A percentile compares a stretch with the other conserved stretches of the same genome.
Evolutionary conservation across 2,113 vertebrate genomes (phyloP).

Genomic region (Takifugu flavidus): DNA sequence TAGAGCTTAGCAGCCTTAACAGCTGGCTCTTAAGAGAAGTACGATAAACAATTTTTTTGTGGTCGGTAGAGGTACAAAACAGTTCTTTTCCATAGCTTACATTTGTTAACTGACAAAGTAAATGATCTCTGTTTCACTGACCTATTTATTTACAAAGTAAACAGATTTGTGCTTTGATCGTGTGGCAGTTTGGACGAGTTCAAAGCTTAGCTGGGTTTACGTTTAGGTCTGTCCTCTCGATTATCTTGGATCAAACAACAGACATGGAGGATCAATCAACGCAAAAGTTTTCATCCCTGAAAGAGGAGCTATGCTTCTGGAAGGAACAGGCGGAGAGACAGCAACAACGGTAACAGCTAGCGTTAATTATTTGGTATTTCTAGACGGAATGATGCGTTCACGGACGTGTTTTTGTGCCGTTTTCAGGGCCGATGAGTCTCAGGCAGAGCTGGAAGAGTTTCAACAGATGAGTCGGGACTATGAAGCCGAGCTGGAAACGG

Average conservation of each 20-base stretch:
- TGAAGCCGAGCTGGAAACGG: constrained; percentile 90
- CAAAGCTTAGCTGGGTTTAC: background rate
- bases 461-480: constrained; percentile 96
- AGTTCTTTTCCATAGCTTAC: background rate
- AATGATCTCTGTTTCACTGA: no score
- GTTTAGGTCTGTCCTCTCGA: background rate
- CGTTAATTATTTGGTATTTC: background rate
- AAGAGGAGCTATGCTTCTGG: constrained; percentile 89
- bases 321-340: constrained; percentile 84
- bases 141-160: no score
- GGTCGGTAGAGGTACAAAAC: background rate
- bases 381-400: background rate
- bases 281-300: constrained; percentile 78
- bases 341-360: constrained; percentile 79
- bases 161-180: background rate
- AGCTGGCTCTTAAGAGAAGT: background rate
- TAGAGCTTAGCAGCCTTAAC: background rate
- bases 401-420: background rate
- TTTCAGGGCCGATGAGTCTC: constrained; percentile 82
- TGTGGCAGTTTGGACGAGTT: background rate
- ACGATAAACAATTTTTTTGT: background rate
- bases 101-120: background rate
- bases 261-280: constrained; percentile 80
- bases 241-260: constrained; percentile 8
- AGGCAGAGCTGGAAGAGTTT: constrained; percentile 91